A percentile compares a stretch with the other conserved stretches of the same genome.
These are phyloP conservation scores for Hirudinaria manillensis DNA, from an alignment of 2,888 invertebrate species.

Conservation along the genomic window DNA sequence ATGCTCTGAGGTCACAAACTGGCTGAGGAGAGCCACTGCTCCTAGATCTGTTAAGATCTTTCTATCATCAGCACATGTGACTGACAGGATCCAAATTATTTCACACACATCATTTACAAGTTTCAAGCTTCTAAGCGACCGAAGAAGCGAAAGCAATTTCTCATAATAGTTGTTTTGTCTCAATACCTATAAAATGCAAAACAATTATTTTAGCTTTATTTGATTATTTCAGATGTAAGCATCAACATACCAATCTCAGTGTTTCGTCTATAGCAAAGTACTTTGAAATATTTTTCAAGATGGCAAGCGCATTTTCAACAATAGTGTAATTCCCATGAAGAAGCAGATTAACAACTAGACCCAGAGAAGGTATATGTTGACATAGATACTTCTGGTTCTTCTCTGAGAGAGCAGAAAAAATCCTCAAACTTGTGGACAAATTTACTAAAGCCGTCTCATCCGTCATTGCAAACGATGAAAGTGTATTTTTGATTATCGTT, in stretches of 20 bases:
- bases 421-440: conserved; percentile 88
- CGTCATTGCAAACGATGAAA: conserved; percentile 51
- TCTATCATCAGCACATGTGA: conserved; percentile 82
- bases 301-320: conserved; percentile 94
- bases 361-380: conserved; percentile 71
- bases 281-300: conserved; percentile 87
- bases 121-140: conserved; percentile 86
- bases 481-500: conserved; percentile 89
- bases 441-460: conserved; percentile 88
- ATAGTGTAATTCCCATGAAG: conserved; percentile 79
- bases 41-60: conserved; percentile 80
- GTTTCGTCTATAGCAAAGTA: conserved; percentile 87
- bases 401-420: conserved; percentile 88
- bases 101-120: conserved; percentile 95
- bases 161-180: conserved; percentile 78
- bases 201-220: not conserved
- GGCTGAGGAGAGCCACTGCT: conserved; percentile 77
- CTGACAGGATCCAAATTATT: conserved; percentile 91
- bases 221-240: not conserved
- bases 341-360: conserved; percentile 82
- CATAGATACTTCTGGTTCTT: conserved; percentile 92
- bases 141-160: conserved; percentile 80
- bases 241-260: conserved; percentile 59
- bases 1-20: conserved; percentile 88
- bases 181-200: conserved; percentile 61